Percentiles rank a stretch among this genome's conserved stretches.
phyloP scores from a whole-genome alignment of 2,797 vertebrate genomes.

The Cryptoblepharus egeriae region DNA sequence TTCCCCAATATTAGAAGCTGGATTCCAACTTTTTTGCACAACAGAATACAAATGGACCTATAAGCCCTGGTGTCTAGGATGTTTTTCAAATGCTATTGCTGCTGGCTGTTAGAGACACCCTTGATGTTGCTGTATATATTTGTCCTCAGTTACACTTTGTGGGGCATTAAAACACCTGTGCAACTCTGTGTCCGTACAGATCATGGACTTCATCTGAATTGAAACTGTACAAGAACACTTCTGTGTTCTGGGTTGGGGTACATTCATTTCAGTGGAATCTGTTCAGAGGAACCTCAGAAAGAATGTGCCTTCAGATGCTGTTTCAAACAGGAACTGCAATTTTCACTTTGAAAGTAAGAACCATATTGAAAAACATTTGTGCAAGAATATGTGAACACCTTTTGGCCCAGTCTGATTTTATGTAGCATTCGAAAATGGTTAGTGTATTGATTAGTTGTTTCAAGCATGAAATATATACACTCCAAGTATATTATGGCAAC shows the following conservation, averaged over 20 bases:
- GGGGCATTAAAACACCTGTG: no score
- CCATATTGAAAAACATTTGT: no score
- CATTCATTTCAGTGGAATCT: neutral
- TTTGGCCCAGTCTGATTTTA: no score
- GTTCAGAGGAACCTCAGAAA: neutral
- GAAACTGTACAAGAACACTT: neutral
- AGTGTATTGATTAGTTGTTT: no score
- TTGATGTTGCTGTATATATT: neutral
- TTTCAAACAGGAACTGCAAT: no score
- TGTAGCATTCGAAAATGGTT: no score
- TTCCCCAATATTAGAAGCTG: conserved; percentile 15
- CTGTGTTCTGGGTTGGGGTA: neutral
- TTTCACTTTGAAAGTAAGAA: no score
- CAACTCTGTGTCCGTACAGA: neutral
- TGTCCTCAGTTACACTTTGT: neutral
- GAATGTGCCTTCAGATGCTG: no score
- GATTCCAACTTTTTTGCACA: neutral
- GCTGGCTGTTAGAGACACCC: neutral
- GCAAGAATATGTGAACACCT: no score
- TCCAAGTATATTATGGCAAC: no score
- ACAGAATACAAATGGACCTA: no score
- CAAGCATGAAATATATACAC: no score
- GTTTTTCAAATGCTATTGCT: neutral
- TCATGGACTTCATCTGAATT: neutral
- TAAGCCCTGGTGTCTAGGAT: neutral